phyloP scores from a whole-genome alignment of 2,888 invertebrate genomes.

The Chrysodeixis includens region DNA sequence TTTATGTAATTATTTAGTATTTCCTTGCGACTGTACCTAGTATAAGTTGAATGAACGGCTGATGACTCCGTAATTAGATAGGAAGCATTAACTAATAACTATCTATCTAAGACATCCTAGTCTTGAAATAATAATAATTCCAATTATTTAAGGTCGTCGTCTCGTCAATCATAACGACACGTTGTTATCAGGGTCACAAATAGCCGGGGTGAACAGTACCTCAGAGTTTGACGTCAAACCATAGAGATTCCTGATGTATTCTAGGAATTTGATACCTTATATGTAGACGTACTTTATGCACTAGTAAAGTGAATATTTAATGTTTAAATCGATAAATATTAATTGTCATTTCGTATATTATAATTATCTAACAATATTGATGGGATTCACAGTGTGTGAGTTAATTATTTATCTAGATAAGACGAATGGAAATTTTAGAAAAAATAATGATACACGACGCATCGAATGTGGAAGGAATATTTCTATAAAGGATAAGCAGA shows the following conservation, averaged over 20 bases:
- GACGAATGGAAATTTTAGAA: conserved; percentile 1
- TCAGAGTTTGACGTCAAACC: too few relatives aligned
- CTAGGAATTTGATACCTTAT: too few relatives aligned
- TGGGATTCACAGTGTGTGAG: neutral
- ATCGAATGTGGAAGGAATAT: neutral
- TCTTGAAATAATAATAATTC: neutral
- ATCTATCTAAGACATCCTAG: neutral
- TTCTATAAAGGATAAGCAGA: neutral
- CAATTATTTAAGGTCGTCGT: neutral
- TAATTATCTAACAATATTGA: neutral
- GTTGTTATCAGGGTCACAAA: neutral
- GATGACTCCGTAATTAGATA: neutral
- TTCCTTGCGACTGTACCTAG: neutral
- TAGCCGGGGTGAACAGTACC: too few relatives aligned
- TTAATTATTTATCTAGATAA: neutral
- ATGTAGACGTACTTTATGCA: too few relatives aligned
- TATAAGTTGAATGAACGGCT: neutral
- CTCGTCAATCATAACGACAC: neutral
- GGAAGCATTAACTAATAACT: too few relatives aligned
- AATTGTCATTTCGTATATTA: neutral
- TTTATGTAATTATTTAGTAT: neutral
- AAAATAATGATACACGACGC: neutral
- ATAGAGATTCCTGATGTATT: too few relatives aligned
- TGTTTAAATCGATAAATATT: too few relatives aligned
- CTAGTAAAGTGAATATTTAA: too few relatives aligned